phyloP scores from a whole-genome alignment of 2,888 invertebrate genomes.

The Megamerina dolium region DNA sequence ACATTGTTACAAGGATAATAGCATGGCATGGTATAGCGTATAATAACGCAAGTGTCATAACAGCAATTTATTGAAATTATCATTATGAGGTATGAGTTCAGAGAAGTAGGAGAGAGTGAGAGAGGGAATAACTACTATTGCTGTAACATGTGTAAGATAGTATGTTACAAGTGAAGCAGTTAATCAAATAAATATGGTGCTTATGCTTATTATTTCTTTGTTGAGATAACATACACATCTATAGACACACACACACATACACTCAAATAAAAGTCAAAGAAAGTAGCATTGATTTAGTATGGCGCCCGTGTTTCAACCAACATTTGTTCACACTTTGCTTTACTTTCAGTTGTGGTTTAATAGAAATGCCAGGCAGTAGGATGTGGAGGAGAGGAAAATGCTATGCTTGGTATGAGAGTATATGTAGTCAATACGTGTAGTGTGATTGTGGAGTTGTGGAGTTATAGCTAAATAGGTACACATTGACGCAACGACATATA shows the following conservation, averaged over 20 bases:
- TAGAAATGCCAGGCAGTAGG: too few species aligned
- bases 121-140: too few species aligned
- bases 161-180: conserved; percentile 21
- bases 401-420: too few species aligned
- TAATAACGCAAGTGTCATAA: conserved; percentile 33
- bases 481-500: neutral
- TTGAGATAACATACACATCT: neutral
- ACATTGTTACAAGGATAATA: too few species aligned
- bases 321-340: neutral
- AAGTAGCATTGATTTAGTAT: neutral
- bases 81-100: conserved; percentile 21
- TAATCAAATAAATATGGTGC: conserved; percentile 29
- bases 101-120: too few species aligned
- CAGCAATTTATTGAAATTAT: conserved; percentile 37
- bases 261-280: neutral
- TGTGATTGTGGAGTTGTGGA: neutral
- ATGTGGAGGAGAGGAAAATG: too few species aligned
- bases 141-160: conserved; percentile 15
- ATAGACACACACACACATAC: conserved; percentile 1
- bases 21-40: too few species aligned
- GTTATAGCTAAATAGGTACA: neutral
- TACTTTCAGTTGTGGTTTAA: neutral
- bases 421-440: too few species aligned
- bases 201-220: neutral
- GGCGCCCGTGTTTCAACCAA: neutral